Base-by-base conservation (phyloP, 2,888 invertebrate species). In the Glaucopsyche alexis region DNA sequence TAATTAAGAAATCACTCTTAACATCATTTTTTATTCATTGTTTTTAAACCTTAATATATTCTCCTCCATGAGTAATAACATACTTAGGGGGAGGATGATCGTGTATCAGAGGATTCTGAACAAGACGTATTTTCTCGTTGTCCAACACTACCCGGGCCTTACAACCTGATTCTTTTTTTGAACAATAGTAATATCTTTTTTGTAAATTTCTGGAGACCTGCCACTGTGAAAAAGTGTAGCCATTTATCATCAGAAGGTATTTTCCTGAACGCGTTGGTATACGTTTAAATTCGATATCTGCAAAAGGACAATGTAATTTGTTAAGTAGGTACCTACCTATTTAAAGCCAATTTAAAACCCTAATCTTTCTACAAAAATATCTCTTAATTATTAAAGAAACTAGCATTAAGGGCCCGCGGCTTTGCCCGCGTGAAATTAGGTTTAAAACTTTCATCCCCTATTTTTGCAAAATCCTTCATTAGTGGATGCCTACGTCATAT, bases 111-210 rank as follows among this genome's bases (percentile, higher is more conserved):
- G 66, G 40, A 66, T 0, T n/a, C 2, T 66, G 66, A 38, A 66
- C n/a, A 16, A 50, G 50, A n/a, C 7, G n/a, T 8, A 66, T 13
- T 42, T 66, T 66, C 42, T 16, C 66, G 16, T 42, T 7, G 16
- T 45, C 83, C 7, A 72, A 47, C 49, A 49, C 42, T 16, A 80
- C 74, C 0, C 73, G 76, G 5, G 79, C 78, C 16, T 74, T 75
- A 65, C 80, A 80, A 0, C 79, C 78, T 4, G 50, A 64, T 5
- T 77, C 77, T 72, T 78, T 80, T 72, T 77, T 79, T 1, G 81
- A 82, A 69, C 82, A 82, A 72, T 81, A 82, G 71, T 77, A 82
- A 64, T 77, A 40, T 45, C 78, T 78, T 0, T 77, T 72, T 42
- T 42, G 42, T 42, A 42, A 42, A 16, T 40, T 71, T 13, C 69